Base-by-base conservation (phyloP, 2,888 invertebrate genomes). In the Rhamnusium bicolor region DNA sequence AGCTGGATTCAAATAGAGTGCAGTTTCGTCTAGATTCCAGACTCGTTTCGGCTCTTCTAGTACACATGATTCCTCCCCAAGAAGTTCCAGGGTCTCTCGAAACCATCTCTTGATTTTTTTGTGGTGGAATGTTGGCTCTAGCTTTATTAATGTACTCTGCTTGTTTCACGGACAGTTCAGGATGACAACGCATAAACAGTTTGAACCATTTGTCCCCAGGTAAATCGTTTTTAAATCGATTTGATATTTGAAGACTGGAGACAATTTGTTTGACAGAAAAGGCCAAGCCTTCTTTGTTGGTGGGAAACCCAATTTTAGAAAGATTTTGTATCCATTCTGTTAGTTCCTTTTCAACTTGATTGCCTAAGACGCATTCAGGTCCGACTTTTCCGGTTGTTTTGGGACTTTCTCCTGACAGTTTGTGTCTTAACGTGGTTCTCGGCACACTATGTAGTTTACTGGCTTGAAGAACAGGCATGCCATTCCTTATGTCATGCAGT, bases 1-100 rank as follows among this genome's bases (percentile, higher is more conserved):
- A 51, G 51, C 51, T 2, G 51, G 51, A 51, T 51, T 51, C 14
- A 51, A 51, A 51, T 51, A 51, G 51, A 51, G 51, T 8, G 54
- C 54, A 21, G 19, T 21, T 21, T 21, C 54, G n/a, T 54, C 24
- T 12, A 54, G 8, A 24, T 54, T 54, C 54, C 54, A 54, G 1
- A 54, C 19, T 21, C 19, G 6, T 24, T 54, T 24, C 24, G 24
- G 19, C 24, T 54, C 24, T 16, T 49, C 10, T 14, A 49, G 49
- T 49, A 49, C 8, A 16, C 14, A 2, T 14, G 49, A 2, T 6
- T 54, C 21, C 10, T 54, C 4, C 24, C 54, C 54, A 21, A 54
- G 54, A 54, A 54, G 54, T 21, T 54, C 12, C 7, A 10, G 21
- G 1, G 54, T 21, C 10, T 54, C n/a, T 10, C 24, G 21, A 54